Evolutionary conservation across 2,888 invertebrate genomes (phyloP).

Genomic region (Spisula solida): DNA sequence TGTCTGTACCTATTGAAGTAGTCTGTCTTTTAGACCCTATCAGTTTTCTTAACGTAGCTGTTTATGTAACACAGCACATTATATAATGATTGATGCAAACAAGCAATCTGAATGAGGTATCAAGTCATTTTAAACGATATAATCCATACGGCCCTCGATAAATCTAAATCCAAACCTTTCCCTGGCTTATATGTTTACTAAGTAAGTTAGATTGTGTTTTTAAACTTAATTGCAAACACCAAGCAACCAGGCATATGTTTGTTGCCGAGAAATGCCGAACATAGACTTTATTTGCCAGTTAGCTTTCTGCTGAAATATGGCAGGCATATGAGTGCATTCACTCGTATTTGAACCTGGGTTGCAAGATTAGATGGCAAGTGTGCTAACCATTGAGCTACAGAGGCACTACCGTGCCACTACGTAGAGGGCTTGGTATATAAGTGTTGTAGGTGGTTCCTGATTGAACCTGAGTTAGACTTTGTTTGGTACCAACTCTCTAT

Average conservation of each 20-base stretch:
- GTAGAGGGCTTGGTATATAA: not conserved
- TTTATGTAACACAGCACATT: constrained; percentile 51
- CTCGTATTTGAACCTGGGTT: no score
- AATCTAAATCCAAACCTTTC: not conserved
- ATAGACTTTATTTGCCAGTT: no score
- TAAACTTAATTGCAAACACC: constrained; percentile 11
- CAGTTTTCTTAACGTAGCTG: constrained; percentile 44
- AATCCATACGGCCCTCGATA: constrained; percentile 16
- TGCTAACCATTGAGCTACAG: no score
- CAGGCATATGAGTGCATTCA: no score
- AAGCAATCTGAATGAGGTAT: constrained; percentile 17
- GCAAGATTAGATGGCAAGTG: no score
- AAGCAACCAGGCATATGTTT: not conserved
- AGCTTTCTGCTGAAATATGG: no score
- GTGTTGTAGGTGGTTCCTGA: no score
- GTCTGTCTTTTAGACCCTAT: constrained; percentile 57
- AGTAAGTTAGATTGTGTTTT: not conserved
- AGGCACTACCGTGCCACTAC: no score
- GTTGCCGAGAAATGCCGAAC: no score
- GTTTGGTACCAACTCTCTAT: no score
- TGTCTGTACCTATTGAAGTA: constrained; percentile 62
- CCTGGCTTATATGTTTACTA: not conserved
- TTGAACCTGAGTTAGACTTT: no score
- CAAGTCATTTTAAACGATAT: constrained; percentile 17
- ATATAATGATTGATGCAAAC: constrained; percentile 61